phyloP scores from a whole-genome alignment of 2,113 vertebrate genomes.

The Alectura lathami region DNA sequence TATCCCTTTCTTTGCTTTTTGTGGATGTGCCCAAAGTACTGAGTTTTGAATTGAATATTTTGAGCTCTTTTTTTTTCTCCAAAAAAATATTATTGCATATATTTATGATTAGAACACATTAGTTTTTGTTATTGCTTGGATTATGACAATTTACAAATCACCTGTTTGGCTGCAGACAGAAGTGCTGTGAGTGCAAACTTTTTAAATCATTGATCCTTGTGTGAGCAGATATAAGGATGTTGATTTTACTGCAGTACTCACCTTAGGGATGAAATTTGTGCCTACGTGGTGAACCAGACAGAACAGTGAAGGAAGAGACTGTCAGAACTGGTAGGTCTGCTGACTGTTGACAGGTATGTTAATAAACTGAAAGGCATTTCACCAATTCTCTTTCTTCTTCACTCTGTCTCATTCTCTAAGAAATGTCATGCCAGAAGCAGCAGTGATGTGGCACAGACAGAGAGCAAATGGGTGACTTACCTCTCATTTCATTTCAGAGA shows the following conservation, averaged over 20 bases:
- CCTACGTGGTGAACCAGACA: background rate
- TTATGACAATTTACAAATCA: background rate
- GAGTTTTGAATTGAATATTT: background rate
- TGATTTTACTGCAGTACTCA: background rate
- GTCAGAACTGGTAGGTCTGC: background rate
- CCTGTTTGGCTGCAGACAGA: background rate
- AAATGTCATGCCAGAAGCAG: constrained; percentile 12
- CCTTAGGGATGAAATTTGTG: background rate
- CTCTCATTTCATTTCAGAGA: background rate
- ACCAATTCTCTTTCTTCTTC: background rate
- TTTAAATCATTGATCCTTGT: background rate
- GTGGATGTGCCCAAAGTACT: background rate
- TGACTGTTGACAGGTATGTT: background rate
- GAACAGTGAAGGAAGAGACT: background rate
- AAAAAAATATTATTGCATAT: background rate
- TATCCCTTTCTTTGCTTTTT: background rate
- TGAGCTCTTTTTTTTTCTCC: background rate
- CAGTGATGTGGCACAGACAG: background rate
- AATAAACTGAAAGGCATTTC: constrained; percentile 20
- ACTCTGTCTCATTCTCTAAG: background rate
- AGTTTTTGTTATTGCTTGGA: background rate
- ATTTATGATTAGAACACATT: background rate
- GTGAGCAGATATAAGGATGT: accelerated
- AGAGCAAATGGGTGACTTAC: background rate
- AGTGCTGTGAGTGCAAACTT: background rate